phyloP scores from a whole-genome alignment of 1,140 invertebrate species.

The Homalodisca vitripennis region DNA sequence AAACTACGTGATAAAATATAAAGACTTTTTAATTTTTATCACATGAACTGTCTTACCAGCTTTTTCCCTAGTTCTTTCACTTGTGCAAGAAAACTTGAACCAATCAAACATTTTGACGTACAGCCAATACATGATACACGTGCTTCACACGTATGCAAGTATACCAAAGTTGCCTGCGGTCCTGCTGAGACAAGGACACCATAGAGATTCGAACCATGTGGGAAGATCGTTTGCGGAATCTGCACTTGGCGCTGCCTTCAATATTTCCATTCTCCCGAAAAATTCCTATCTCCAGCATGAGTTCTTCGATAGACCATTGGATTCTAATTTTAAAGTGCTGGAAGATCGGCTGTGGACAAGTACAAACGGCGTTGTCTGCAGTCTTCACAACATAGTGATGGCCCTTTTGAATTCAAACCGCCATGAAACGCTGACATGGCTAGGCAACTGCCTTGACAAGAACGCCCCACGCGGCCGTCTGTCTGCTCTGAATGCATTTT shows the following conservation, averaged over 20 bases:
- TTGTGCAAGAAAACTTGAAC: no score
- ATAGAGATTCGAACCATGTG: slow-evolving; percentile 34
- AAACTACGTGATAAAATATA: no score
- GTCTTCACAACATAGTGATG: slow-evolving; percentile 68
- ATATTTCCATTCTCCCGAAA: slow-evolving; percentile 76
- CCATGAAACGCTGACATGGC: slow-evolving; percentile 64
- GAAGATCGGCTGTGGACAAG: slow-evolving; percentile 70
- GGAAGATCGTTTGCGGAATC: slow-evolving; percentile 70
- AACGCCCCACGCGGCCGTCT: slow-evolving; percentile 72
- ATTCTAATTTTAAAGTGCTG: slow-evolving; percentile 58
- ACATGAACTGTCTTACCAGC: no score
- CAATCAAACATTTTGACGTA: no score
- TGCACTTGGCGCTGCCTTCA: slow-evolving; percentile 74
- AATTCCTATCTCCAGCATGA: slow-evolving; percentile 60
- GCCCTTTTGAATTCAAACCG: slow-evolving; percentile 60
- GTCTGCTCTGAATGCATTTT: slow-evolving; percentile 76
- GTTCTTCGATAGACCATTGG: slow-evolving; percentile 74
- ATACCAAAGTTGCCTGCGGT: no score
- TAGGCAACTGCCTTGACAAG: slow-evolving; percentile 71
- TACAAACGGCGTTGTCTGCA: slow-evolving; percentile 59
- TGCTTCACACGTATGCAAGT: no score
- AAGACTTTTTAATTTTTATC: no score
- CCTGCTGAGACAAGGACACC: background rate
- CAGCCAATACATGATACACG: no score
- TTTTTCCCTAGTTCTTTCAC: no score